Base-by-base conservation (phyloP, 2,888 invertebrate species). In the Ichneumoninae sp. region DNA sequence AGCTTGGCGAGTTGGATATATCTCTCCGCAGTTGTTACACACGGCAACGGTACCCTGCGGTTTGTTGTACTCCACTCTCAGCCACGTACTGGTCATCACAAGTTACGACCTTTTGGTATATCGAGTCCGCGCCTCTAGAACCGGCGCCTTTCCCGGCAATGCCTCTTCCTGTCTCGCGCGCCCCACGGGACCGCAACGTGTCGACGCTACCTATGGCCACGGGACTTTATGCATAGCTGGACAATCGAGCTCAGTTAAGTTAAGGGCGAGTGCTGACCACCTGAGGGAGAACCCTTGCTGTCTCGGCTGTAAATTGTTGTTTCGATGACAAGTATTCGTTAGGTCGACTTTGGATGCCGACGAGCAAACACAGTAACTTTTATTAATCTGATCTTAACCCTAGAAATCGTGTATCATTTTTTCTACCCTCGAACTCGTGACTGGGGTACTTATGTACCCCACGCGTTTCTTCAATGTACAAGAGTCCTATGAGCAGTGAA, bases 211-310 rank as follows among this genome's bases (percentile, higher is more conserved):
- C 83, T 80, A 83, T 83, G 73, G 79, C 83, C 74, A 80, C 26
- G 50, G 7, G 57, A 66, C 57, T 82, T 77, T 40, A 36, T 74
- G 30, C 16, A 60, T 52, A 65, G n/a, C 70, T 73, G 79, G 83
- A 86, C 85, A 83, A 85, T 30, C 85, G 78, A 88, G 87, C 85
- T 85, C 85, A 60, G 36, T 71, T 54, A 36, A 26, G 50, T 30
- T 33, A 16, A 44, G 44, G 16, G 44, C 44, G 13, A 44, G 44
- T 16, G 16, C 16, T 5, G 16, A 44, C 44, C 44, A 16, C 16
- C 44, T 1, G 16, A 10, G 1, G 44, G 44, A 44, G 44, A 16
- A 16, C 16, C 16, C 16, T 13, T 1, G 16, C 44, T 16, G 16
- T 44, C 44, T 16, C 44, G 16, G 4, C 44, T 44, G 44, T 16